Evolutionary conservation across 2,888 invertebrate genomes (phyloP).

Genomic region (Orthosia gothica): DNA sequence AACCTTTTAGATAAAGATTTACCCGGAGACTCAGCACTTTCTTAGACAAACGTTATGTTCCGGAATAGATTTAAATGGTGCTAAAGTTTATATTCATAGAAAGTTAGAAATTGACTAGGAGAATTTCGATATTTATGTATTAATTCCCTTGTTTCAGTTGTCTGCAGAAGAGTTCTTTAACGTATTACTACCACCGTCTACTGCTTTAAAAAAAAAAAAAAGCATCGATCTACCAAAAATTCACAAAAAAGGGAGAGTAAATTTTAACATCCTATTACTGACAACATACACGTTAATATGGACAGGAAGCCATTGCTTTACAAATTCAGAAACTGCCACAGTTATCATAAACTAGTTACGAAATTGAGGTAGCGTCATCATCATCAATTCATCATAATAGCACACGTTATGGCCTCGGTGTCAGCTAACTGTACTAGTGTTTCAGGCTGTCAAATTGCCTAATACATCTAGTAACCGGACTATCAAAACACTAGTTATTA

Average conservation of each 20-base stretch:
- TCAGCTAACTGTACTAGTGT: constrained; percentile 47
- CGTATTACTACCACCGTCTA: background rate
- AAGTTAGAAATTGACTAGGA: no score
- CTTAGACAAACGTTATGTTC: constrained; percentile 4
- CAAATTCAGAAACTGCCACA: constrained; percentile 33
- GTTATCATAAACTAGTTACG: no score
- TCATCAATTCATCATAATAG: constrained; percentile 60
- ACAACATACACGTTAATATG: background rate
- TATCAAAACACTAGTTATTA: constrained; percentile 28
- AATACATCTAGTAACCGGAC: constrained; percentile 40
- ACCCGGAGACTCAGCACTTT: constrained; percentile 39
- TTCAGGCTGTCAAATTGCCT: constrained; percentile 46
- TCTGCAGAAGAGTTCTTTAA: no score
- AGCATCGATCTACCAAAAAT: no score
- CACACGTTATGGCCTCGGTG: constrained; percentile 39
- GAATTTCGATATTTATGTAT: no score
- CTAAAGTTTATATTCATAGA: no score
- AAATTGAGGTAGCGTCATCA: constrained; percentile 45
- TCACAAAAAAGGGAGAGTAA: no score
- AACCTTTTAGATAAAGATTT: constrained; percentile 46
- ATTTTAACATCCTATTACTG: no score
- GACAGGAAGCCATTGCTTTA: constrained; percentile 26
- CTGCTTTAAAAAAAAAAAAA: no score
- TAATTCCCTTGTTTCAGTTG: no score
- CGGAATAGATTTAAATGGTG: constrained; percentile 36